Evolutionary conservation across 2,113 vertebrate genomes (phyloP), one percentile per base, ranked within the genome.

Genomic region (Neopipo cinnamomea): DNA sequence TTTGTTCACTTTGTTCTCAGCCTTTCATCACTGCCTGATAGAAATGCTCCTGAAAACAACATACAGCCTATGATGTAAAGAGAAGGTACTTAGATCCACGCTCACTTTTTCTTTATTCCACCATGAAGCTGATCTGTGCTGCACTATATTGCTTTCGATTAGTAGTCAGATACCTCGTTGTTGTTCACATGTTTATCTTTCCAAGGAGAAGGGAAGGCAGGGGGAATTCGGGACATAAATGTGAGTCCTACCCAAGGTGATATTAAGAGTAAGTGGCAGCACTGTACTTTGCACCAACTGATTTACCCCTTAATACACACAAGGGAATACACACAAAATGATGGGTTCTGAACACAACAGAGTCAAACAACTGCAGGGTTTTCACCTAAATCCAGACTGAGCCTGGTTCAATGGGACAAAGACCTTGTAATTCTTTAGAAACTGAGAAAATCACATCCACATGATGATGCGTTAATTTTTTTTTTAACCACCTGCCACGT

Each of bases 1-100:
- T 59, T 94, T 91, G 56, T 87, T 93, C 65, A 53, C 94, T 97
- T 92, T 95, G 89, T 96, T 95, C 91, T 96, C 89, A 92, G 94
- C 87, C 93, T 94, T 96, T 97, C 92, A 93, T 94, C 90, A 76
- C 62, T 73, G 74, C 80, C 62, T 96, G 93, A 84, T 91, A 87
- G 73, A 97, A 96, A 68, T 72, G 76, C 70, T 91, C 49, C 86
- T 88, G 88, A 87, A 95, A 96, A 97, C 94, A 95, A 96, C 53
- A 39, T 76, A 62, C 52, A 85, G 73, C 73, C 76, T 89, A 9
- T 89, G 86, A 89, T 93, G 82, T 42, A 59, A 93, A 59, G 37
- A 63, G 88, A 89, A 92, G 49, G 73, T 85, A 49, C 84, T 87
- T 82, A 81, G 56, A 79, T 92, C 82, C 80, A 28, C 5, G 4